Base-by-base conservation (phyloP, 2,797 vertebrate species). In the Darevskia mixta region DNA sequence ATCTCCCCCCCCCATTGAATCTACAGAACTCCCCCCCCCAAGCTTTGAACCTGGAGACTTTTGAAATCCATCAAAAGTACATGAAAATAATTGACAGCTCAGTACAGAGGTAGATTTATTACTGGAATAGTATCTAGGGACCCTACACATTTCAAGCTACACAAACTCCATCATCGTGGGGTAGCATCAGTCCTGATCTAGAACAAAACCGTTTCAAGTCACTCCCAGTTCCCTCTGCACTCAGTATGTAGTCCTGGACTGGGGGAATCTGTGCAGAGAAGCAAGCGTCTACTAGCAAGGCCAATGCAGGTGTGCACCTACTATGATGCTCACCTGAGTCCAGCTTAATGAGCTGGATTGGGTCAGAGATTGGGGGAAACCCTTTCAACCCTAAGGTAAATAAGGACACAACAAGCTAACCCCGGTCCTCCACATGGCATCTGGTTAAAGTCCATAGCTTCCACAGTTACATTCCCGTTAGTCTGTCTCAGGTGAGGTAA, bases 41-140 rank as follows among this genome's bases (percentile, higher is more conserved):
- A 76, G 41, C 25, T 83, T 41, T 73, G 18, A 35, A 69, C 35
- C 80, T 81, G 61, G 76, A 88, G 66, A 78, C 58, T 49, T 71
- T 43, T 85, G 79, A 61, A 86, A 38, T 67, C 69, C 43, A 89
- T 49, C 75, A 49, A 25, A 79, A 32, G 43, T 71, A 64, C 71
- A 71, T 23, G 38, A 73, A 55, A 41, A n/a, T 25, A 18, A 86
- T 10, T 55, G 23, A 45, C 23, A 32, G 29, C 3, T 79, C 23
- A 58, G 32, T 76, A 9, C 35, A 43, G 41, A 80, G n/a, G 15
- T 66, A 76, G 69, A 6, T 55, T 76, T 41, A 38, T 76, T 67
- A 86, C 27, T 73, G 43, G 82, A 85, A 18, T 25, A 43, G 17
- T 67, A 82, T 35, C 29, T 18, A 32, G 38, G 61, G 81, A 6